Evolutionary conservation across 1,140 invertebrate species (phyloP), one percentile per base, ranked within the genome.

Genomic region (Sarcophaga bullata): DNA sequence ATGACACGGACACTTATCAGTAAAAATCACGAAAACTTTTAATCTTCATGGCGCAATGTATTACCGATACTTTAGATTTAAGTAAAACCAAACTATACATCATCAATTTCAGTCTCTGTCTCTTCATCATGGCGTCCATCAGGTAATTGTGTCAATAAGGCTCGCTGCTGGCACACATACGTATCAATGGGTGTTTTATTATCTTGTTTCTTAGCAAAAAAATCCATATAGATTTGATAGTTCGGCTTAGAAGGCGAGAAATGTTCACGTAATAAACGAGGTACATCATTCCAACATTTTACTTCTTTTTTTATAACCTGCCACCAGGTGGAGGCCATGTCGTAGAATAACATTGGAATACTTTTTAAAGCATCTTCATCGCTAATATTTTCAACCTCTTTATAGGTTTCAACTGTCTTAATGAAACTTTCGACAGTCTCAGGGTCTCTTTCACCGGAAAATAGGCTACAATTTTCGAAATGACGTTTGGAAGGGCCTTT

Each of bases 241-340:
- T 85, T 73, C 54, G 87, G 86, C 80, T 89, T 89, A 1, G 83
- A 82, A 37, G 88, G 88, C 47, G 88, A 86, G 25, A 90, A 90
- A 72, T 88, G 86, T 46, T 88, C 85, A 8, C 87, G 86, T 48
- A 90, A 86, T 6, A 87, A 84, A n/a, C 13, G 82, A 73, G 89
- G 84, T 62, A 82, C 88, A 5, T 89, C 86, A 4, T 85, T 82
- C 87, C 87, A 90, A 17, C 86, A 88, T 50, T 85, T 83, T 8
- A 85, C 88, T 82, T 90, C 86, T 81, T 86, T 86, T 49, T 90
- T 89, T 0, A 91, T 85, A 73, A 90, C 91, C 80, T 90, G 88
- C 90, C 90, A 91, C 91, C 91, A 91, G 7, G 86, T 88, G 1
- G 90, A 90, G 7, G 91, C 91, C 6, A 87, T 62, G n/a, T 86